These are phyloP conservation scores for Pao palembangensis DNA, from an alignment of 2,113 vertebrate species.

Conservation along the genomic window DNA sequence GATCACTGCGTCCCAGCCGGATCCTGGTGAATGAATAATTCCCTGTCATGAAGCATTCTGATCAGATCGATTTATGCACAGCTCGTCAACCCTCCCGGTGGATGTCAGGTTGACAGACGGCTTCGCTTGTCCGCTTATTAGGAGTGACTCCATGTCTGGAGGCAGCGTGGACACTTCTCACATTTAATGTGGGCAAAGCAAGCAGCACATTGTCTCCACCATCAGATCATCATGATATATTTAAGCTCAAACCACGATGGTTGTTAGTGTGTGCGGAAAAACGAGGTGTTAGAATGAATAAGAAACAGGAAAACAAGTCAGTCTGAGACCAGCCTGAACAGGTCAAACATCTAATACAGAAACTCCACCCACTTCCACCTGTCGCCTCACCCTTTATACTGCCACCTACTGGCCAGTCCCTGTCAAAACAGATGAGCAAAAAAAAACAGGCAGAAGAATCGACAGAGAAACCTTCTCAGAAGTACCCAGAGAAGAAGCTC, in stretches of 20 bases:
- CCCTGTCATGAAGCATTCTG: slow-evolving; percentile 11
- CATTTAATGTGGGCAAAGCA: slow-evolving; percentile 24
- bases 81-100: slow-evolving; percentile 11
- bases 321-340: no score
- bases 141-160: slow-evolving; percentile 2
- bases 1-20: neutral
- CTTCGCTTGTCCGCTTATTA: slow-evolving; percentile 18
- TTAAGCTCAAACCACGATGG: slow-evolving; percentile 5
- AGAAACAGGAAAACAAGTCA: no score
- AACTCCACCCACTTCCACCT: no score
- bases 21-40: slow-evolving; percentile 26
- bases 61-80: slow-evolving; percentile 17
- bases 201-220: slow-evolving; percentile 30
- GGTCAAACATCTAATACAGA: no score
- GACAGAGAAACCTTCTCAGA: neutral
- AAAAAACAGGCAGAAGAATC: no score
- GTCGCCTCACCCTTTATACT: no score
- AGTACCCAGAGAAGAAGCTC: slow-evolving; percentile 8
- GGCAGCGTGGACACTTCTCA: slow-evolving; percentile 18
- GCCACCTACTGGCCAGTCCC: no score
- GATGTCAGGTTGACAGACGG: slow-evolving; percentile 14
- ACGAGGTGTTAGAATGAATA: no score
- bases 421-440: no score
- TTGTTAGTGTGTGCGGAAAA: neutral
- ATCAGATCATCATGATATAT: neutral